Percentiles rank a stretch among this genome's conserved stretches.
Evolutionary conservation across 2,113 vertebrate genomes (phyloP).

Genomic region (Seriola rivoliana): DNA sequence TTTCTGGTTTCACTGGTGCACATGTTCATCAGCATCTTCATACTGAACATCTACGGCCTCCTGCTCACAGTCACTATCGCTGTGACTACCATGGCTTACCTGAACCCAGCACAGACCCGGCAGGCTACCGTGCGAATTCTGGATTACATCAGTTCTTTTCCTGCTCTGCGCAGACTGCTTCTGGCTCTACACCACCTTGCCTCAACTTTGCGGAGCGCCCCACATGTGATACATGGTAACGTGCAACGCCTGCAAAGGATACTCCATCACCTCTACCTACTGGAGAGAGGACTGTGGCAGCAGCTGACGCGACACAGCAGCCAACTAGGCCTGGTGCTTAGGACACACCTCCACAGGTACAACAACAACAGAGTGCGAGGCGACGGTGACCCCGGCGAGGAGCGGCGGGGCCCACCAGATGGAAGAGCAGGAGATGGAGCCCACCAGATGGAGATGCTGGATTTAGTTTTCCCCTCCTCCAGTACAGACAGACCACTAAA

Average conservation of each 20-base stretch:
- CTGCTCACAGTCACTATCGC: constrained; percentile 85
- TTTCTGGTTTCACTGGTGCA: constrained; percentile 84
- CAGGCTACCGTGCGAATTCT: constrained; percentile 59
- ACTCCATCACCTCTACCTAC: constrained; percentile 75
- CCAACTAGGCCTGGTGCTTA: constrained; percentile 54
- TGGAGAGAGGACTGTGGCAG: constrained; percentile 87
- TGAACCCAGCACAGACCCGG: constrained; percentile 86
- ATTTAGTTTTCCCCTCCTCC: constrained; percentile 61
- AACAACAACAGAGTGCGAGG: constrained; percentile 4
- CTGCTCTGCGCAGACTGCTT: constrained; percentile 79
- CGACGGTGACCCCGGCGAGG: constrained; percentile 51
- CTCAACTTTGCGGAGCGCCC: constrained; percentile 23
- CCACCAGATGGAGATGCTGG: constrained; percentile 29
- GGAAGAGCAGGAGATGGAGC: constrained; percentile 61
- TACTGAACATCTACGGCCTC: constrained; percentile 90
- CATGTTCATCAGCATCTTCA: constrained; percentile 87
- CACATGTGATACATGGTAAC: constrained; percentile 14
- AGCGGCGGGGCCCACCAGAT: constrained; percentile 68
- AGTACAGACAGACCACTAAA: constrained; percentile 69
- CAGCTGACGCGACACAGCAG: constrained; percentile 60
- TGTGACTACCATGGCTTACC: constrained; percentile 70
- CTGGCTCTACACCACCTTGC: constrained; percentile 63
- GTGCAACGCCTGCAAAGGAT: constrained; percentile 63
- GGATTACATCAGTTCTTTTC: constrained; percentile 77
- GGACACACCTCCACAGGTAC: constrained; percentile 46